phyloP scores from a whole-genome alignment of 2,888 invertebrate species.

The Epirrhoe alternata region DNA sequence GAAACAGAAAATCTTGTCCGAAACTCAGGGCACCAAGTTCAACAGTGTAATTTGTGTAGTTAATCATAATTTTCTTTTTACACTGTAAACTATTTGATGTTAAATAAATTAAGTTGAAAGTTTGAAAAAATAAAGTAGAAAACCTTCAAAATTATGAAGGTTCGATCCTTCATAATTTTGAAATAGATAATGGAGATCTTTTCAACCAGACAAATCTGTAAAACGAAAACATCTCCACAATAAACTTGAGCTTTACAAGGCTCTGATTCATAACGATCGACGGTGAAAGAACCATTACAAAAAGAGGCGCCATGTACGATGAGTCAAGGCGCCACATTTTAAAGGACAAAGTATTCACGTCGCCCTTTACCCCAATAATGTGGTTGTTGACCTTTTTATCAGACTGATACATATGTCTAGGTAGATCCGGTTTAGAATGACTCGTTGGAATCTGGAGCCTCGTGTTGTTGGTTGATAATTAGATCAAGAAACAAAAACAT shows the following conservation, averaged over 20 bases:
- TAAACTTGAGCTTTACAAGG: neutral
- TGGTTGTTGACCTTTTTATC: conserved; percentile 40
- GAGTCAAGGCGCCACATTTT: conserved; percentile 20
- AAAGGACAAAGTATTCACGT: conserved; percentile 32
- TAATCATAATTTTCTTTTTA: too few relatives aligned
- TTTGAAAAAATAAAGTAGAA: neutral
- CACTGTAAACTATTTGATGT: too few relatives aligned
- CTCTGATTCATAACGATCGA: neutral
- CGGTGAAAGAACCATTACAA: neutral
- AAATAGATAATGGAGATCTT: neutral
- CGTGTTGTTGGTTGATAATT: conserved; percentile 9
- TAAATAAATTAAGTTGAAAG: too few relatives aligned
- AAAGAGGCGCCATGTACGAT: conserved; percentile 1
- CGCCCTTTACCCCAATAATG: conserved; percentile 36
- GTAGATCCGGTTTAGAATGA: conserved; percentile 24
- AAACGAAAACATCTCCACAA: neutral
- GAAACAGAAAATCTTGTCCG: too few relatives aligned
- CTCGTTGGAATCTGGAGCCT: conserved; percentile 11
- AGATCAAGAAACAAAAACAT: conserved; percentile 5
- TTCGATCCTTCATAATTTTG: neutral
- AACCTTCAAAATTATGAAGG: neutral
- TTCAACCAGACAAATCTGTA: neutral
- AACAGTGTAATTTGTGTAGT: too few relatives aligned
- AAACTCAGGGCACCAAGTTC: too few relatives aligned
- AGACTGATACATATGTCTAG: conserved; percentile 16